Conservation (phyloP, 2,888 invertebrate genomes). For the Orthosia cruda region DNA sequence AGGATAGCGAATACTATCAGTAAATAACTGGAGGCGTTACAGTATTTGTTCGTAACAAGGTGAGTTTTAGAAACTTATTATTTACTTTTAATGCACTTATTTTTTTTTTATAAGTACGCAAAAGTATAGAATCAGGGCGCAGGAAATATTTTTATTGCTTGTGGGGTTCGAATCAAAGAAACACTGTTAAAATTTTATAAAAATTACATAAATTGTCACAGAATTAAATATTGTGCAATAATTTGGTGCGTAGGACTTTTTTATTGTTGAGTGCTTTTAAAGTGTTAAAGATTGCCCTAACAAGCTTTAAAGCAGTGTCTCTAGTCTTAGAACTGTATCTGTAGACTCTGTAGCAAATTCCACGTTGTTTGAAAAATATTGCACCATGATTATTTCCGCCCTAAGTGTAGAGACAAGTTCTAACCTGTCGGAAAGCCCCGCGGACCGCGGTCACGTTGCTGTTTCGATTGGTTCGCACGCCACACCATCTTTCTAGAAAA, state of each 20-base stretch:
- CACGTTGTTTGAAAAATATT: slow-evolving; percentile 17
- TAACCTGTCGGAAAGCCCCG: slow-evolving; percentile 65
- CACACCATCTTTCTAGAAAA: slow-evolving; percentile 64
- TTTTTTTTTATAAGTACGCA: neutral
- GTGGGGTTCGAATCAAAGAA: slow-evolving; percentile 3
- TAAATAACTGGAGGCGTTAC: slow-evolving; percentile 76
- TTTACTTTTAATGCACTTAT: neutral
- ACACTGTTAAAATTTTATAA: slow-evolving; percentile 1
- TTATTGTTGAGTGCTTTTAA: slow-evolving; percentile 1
- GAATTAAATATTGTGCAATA: slow-evolving; percentile 62
- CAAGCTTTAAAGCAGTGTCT: neutral
- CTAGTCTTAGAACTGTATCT: neutral
- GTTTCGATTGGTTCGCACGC: slow-evolving; percentile 18
- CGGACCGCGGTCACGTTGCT: slow-evolving; percentile 65
- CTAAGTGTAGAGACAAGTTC: slow-evolving; percentile 63
- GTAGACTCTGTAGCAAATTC: neutral
- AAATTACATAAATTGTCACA: slow-evolving; percentile 15
- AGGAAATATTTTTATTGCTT: neutral
- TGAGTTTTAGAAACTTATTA: slow-evolving; percentile 65
- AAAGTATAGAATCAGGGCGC: neutral
- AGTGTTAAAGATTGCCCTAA: neutral
- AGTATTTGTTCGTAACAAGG: slow-evolving; percentile 81
- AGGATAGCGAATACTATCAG: slow-evolving; percentile 63
- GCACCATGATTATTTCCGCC: slow-evolving; percentile 28
- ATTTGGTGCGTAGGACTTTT: slow-evolving; percentile 30